phyloP scores from a whole-genome alignment of 1,140 invertebrate genomes.

The Drosophila pachea region DNA sequence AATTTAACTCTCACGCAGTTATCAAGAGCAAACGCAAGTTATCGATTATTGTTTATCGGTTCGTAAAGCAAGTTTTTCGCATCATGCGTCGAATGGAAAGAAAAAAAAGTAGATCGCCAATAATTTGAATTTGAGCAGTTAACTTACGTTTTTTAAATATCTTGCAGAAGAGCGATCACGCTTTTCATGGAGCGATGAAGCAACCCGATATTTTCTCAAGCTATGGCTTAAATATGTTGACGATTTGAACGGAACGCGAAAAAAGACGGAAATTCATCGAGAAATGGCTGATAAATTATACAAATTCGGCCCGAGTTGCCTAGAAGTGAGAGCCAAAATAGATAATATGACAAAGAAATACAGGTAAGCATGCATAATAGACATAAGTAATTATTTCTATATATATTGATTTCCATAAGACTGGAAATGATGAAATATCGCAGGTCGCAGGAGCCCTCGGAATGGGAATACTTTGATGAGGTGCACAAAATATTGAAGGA shows the following conservation, averaged over 20 bases:
- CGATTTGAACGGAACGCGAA: neutral
- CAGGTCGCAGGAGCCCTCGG: conserved; percentile 4
- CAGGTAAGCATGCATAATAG: conserved; percentile 17
- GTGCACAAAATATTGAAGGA: conserved; percentile 23
- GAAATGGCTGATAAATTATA: conserved; percentile 39
- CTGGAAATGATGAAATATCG: conserved; percentile 18
- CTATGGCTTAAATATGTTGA: conserved; percentile 32
- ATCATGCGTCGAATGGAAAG: conserved; percentile 3
- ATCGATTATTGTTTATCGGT: conserved; percentile 3
- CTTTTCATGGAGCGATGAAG: conserved; percentile 19
- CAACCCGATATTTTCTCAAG: conserved; percentile 32
- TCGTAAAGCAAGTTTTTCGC: neutral
- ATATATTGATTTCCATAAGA: neutral
- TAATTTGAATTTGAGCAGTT: neutral
- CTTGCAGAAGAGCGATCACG: neutral
- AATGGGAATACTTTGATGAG: conserved; percentile 30
- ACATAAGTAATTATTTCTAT: neutral
- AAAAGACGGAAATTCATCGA: conserved; percentile 13
- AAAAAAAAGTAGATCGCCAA: neutral
- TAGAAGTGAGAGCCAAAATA: conserved; percentile 47
- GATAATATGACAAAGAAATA: conserved; percentile 41
- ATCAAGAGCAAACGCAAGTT: neutral
- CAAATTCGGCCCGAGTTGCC: conserved; percentile 12
- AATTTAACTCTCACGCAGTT: neutral
- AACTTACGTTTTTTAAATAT: neutral